Evolutionary conservation across 2,113 vertebrate species (phyloP).

Genomic region (Carassius auratus): DNA sequence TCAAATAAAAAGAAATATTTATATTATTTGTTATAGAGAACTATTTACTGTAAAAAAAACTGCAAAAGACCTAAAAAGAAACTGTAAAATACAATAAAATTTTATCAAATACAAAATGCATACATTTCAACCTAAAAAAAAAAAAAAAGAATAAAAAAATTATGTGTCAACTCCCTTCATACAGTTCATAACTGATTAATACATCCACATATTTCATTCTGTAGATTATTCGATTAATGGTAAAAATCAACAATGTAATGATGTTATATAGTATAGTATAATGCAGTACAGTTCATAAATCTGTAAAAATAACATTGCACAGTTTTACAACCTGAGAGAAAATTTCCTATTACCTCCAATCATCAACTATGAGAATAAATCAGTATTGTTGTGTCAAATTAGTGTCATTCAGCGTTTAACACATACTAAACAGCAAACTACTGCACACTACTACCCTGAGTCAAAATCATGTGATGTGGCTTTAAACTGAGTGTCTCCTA

Average conservation of each 20-base stretch:
- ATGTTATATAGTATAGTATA: neutral
- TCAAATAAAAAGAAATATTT: neutral
- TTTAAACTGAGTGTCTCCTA: neutral
- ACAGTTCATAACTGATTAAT: neutral
- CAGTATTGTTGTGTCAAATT: neutral
- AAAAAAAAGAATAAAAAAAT: too few species aligned
- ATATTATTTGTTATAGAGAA: neutral
- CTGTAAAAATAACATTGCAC: slow-evolving; percentile 5
- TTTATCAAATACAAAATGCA: too few species aligned
- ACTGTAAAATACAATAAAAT: neutral
- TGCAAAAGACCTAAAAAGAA: neutral
- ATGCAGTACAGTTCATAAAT: neutral
- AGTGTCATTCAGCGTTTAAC: neutral
- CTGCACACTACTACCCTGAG: neutral
- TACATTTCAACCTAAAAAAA: too few species aligned
- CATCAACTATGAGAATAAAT: neutral
- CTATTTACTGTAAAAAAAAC: neutral
- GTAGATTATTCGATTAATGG: neutral
- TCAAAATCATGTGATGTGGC: neutral
- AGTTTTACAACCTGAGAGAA: slow-evolving; percentile 7
- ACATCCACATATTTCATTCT: neutral
- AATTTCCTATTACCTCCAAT: neutral
- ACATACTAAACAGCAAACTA: neutral
- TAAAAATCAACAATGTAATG: neutral
- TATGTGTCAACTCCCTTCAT: neutral